phyloP scores from a whole-genome alignment of 2,888 invertebrate genomes.

The Aporophyla lueneburgensis region DNA sequence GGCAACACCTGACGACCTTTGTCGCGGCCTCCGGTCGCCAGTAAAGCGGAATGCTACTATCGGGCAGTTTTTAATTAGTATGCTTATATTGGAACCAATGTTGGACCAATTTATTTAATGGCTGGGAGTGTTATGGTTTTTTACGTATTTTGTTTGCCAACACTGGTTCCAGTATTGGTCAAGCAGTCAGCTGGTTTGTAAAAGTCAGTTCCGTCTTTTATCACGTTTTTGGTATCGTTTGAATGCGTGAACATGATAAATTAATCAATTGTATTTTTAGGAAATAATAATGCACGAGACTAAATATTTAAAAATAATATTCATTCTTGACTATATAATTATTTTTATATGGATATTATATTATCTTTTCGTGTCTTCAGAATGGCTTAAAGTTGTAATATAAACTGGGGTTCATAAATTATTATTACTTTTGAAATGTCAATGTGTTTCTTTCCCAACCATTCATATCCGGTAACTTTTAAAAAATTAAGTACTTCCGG shows the following conservation, averaged over 20 bases:
- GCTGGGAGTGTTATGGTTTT: slow-evolving; percentile 7
- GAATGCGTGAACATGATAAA: slow-evolving; percentile 1
- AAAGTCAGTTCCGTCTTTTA: slow-evolving; percentile 36
- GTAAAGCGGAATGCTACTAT: slow-evolving; percentile 50
- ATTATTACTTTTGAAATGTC: slow-evolving; percentile 54
- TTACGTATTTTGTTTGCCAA: not conserved
- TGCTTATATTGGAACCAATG: slow-evolving; percentile 43
- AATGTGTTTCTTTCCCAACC: slow-evolving; percentile 49
- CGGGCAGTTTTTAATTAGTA: slow-evolving; percentile 52
- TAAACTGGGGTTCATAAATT: slow-evolving; percentile 33
- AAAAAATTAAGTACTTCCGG: slow-evolving; percentile 37
- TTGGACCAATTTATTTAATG: slow-evolving; percentile 30
- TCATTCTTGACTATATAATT: slow-evolving; percentile 9
- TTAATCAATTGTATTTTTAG: slow-evolving; percentile 16
- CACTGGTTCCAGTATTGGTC: slow-evolving; percentile 18
- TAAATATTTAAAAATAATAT: slow-evolving; percentile 1
- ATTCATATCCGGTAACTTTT: slow-evolving; percentile 24
- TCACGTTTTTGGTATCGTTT: slow-evolving; percentile 11
- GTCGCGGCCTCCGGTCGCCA: slow-evolving; percentile 71
- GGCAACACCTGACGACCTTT: slow-evolving; percentile 84
- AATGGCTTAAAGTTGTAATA: slow-evolving; percentile 15
- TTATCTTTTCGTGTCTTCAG: slow-evolving; percentile 20
- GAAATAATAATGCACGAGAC: slow-evolving; percentile 5
- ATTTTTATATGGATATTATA: slow-evolving; percentile 26
- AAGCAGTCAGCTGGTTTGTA: slow-evolving; percentile 1